phyloP scores from a whole-genome alignment of 2,888 invertebrate species.

The Andrena hattorfiana region DNA sequence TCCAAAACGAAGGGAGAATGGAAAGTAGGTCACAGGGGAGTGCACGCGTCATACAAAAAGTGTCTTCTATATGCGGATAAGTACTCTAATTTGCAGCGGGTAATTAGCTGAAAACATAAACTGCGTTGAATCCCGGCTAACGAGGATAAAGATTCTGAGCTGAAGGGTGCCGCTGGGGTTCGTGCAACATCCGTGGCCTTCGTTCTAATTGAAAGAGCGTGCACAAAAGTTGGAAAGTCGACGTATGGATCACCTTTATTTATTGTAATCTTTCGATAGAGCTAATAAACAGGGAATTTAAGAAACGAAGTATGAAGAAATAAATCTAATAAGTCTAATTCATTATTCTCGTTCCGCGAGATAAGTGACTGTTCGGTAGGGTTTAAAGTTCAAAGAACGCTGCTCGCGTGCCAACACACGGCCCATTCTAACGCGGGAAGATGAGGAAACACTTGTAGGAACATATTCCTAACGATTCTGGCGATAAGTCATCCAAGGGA shows the following conservation, averaged over 20 bases:
- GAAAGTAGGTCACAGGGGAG: no score
- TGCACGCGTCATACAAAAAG: no score
- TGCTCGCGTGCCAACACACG: neutral
- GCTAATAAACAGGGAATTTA: neutral
- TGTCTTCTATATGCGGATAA: no score
- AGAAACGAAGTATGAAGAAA: neutral
- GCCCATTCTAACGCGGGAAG: neutral
- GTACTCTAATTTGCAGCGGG: neutral
- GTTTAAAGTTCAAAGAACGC: constrained; percentile 28
- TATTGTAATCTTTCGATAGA: neutral
- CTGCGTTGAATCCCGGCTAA: neutral
- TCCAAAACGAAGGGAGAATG: no score
- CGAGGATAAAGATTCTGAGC: neutral
- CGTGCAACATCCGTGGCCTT: neutral
- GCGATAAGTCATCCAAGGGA: no score
- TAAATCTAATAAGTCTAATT: neutral
- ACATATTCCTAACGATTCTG: no score
- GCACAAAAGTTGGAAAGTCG: neutral
- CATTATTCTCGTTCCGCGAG: constrained; percentile 24
- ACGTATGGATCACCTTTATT: constrained; percentile 1
- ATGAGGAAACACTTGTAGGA: neutral
- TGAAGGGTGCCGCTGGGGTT: neutral
- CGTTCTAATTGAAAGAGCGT: neutral
- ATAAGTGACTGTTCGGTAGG: constrained; percentile 12
- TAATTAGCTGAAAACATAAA: neutral